Conservation (phyloP, 2,888 invertebrate species). For the Drosophila setosimentum region DNA sequence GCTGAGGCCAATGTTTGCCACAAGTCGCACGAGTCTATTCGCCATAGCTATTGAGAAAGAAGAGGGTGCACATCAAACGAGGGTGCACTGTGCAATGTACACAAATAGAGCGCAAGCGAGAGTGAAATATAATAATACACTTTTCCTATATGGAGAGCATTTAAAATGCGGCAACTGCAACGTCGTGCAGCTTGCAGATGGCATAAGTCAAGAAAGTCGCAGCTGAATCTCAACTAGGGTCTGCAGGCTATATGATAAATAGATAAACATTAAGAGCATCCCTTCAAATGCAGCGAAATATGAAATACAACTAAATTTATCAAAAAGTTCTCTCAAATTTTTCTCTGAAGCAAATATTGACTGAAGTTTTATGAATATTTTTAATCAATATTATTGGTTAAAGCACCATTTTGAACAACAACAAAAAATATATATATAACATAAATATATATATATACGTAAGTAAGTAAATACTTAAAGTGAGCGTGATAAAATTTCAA, state of each 20-base stretch:
- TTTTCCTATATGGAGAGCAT: slow-evolving; percentile 9
- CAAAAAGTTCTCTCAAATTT: background rate
- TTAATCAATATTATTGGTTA: background rate
- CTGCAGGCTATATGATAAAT: slow-evolving; percentile 35
- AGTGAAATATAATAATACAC: slow-evolving; percentile 45
- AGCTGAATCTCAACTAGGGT: slow-evolving; percentile 25
- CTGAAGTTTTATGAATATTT: background rate
- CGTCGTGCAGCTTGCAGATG: slow-evolving; percentile 31
- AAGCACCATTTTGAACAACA: background rate
- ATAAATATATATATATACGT: no score
- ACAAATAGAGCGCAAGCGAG: slow-evolving; percentile 38
- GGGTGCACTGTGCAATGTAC: slow-evolving; percentile 45
- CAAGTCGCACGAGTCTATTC: slow-evolving; percentile 64
- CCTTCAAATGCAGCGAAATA: background rate
- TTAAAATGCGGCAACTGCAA: slow-evolving; percentile 19
- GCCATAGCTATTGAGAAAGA: background rate
- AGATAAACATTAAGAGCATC: slow-evolving; percentile 32
- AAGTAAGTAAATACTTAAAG: background rate
- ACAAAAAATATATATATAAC: no score
- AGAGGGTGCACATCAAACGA: slow-evolving; percentile 34
- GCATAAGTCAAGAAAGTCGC: slow-evolving; percentile 30
- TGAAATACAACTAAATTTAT: background rate
- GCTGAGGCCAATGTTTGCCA: slow-evolving; percentile 45
- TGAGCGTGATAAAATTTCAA: background rate
- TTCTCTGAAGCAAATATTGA: background rate